Conservation (phyloP, 2,797 vertebrate genomes). For the Triplophysa yarkandensis region DNA sequence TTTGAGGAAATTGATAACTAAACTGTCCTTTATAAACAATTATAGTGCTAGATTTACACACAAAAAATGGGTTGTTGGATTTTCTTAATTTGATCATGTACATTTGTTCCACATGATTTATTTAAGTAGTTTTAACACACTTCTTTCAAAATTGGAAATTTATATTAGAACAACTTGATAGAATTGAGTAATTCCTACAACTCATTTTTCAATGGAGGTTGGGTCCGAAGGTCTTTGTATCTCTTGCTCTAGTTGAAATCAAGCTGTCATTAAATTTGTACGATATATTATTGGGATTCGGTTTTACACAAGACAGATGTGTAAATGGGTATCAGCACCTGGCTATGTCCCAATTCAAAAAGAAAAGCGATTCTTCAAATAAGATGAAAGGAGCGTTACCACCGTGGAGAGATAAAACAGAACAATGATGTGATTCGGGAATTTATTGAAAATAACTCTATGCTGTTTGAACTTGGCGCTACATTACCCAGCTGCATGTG, state of each 20-base stretch:
- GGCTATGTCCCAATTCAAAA: constrained; percentile 45
- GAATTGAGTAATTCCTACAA: too few species aligned
- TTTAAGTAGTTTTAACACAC: too few species aligned
- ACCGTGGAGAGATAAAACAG: constrained; percentile 12
- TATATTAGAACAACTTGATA: too few species aligned
- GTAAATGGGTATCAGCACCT: constrained; percentile 53
- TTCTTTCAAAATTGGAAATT: too few species aligned
- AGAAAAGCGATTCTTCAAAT: constrained; percentile 35
- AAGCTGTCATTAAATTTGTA: constrained; percentile 61
- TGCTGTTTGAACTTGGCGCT: constrained; percentile 60
- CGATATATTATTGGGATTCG: constrained; percentile 48
- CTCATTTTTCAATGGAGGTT: too few species aligned
- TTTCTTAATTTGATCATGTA: too few species aligned
- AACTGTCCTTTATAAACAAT: too few species aligned
- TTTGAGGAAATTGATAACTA: too few species aligned
- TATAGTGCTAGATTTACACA: too few species aligned
- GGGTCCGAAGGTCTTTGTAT: not conserved
- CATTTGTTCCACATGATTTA: too few species aligned
- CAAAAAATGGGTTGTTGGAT: too few species aligned
- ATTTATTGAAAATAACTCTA: constrained; percentile 59
- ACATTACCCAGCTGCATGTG: constrained; percentile 28
- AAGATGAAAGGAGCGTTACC: constrained; percentile 59
- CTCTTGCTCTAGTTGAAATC: not conserved
- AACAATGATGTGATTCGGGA: constrained; percentile 41
- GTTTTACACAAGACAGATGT: constrained; percentile 54